Evolutionary conservation across 1,140 invertebrate genomes (phyloP).

Genomic region (Hycleus phaleratus): DNA sequence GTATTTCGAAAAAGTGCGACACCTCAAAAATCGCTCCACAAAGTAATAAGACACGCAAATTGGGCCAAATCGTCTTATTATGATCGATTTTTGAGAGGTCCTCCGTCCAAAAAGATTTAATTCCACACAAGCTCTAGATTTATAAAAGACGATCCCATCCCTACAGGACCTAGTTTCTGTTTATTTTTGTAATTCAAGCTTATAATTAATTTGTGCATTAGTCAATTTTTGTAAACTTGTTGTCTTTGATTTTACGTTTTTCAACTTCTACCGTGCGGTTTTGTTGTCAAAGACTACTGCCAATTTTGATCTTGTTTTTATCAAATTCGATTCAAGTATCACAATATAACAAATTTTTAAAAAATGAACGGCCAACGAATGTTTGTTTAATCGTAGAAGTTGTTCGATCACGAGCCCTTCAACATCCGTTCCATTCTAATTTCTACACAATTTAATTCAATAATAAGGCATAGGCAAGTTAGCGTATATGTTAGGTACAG

Average conservation of each 20-base stretch:
- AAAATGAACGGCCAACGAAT: constrained; percentile 16
- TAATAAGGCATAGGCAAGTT: constrained; percentile 20
- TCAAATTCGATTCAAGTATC: constrained; percentile 31
- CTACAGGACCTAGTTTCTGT: constrained; percentile 9
- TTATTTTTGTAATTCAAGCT: constrained; percentile 17
- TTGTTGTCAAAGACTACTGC: neutral
- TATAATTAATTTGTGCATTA: constrained; percentile 34
- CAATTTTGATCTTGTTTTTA: constrained; percentile 15
- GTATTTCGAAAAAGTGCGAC: neutral
- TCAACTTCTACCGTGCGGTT: too few species aligned
- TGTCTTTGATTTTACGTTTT: constrained; percentile 2
- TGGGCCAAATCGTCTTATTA: constrained; percentile 28
- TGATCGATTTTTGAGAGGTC: constrained; percentile 34
- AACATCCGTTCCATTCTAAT: constrained; percentile 15
- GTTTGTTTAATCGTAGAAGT: constrained; percentile 2
- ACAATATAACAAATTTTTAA: constrained; percentile 21
- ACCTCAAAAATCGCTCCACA: constrained; percentile 36
- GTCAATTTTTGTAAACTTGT: constrained; percentile 11
- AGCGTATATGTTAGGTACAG: constrained; percentile 4
- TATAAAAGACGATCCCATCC: constrained; percentile 1
- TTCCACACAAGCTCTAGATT: too few species aligned
- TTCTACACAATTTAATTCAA: constrained; percentile 12
- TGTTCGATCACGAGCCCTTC: constrained; percentile 19
- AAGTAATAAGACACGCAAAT: constrained; percentile 29
- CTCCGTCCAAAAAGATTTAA: too few species aligned